A percentile compares a stretch with the other conserved stretches of the same genome.
phyloP scores from a whole-genome alignment of 2,113 vertebrate genomes.

The Castor canadensis region DNA sequence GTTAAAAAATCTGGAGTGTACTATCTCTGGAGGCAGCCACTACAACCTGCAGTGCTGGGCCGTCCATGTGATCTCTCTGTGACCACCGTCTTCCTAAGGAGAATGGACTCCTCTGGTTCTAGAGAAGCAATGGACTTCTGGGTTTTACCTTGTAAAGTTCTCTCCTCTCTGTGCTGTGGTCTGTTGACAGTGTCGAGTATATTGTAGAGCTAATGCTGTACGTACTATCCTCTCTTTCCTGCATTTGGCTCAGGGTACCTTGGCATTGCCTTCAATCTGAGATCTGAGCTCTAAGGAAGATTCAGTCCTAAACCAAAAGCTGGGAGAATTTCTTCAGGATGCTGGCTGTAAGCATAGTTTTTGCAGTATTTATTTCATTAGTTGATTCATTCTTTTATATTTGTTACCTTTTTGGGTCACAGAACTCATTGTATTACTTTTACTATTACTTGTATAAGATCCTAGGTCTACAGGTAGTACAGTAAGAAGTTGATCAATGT shows the following conservation, averaged over 20 bases:
- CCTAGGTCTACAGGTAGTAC: background rate
- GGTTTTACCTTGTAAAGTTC: background rate
- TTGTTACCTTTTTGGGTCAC: background rate
- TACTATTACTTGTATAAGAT: background rate
- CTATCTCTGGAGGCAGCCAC: background rate
- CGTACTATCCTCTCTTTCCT: fast-evolving
- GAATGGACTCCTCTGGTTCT: background rate
- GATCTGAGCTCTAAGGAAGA: background rate
- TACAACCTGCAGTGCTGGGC: no score
- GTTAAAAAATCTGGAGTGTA: background rate
- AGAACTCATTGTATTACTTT: background rate
- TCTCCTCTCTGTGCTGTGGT: background rate
- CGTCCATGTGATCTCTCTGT: background rate
- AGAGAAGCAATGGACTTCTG: background rate
- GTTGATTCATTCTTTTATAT: background rate
- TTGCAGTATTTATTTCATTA: background rate
- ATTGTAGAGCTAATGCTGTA: background rate
- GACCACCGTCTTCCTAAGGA: background rate
- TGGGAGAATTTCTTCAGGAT: background rate
- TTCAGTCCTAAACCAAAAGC: background rate
- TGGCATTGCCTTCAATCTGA: background rate
- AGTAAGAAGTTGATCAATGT: background rate
- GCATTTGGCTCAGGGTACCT: background rate
- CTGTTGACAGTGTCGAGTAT: fast-evolving
- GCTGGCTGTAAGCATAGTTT: background rate